phyloP scores from a whole-genome alignment of 1,140 invertebrate species.

The Lanistes nyassanus region DNA sequence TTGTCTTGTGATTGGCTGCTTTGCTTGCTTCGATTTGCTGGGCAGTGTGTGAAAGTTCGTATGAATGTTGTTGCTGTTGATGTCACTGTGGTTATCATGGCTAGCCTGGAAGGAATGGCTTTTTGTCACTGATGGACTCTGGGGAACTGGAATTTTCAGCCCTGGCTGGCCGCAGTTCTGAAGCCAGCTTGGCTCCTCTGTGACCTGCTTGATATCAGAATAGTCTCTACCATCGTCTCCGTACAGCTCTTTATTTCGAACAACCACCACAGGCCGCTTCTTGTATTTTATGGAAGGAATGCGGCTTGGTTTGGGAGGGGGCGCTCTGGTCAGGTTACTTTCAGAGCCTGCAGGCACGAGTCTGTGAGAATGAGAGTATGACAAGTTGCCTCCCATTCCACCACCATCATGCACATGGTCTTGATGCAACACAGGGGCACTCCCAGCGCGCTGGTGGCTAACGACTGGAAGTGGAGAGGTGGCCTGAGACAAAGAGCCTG shows the following conservation, averaged over 20 bases:
- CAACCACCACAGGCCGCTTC: conserved; percentile 50
- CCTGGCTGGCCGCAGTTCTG: conserved; percentile 3
- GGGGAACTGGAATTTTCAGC: conserved; percentile 5
- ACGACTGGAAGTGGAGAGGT: conserved; percentile 1
- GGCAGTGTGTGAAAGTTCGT: conserved; percentile 33
- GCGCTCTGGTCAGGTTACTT: conserved; percentile 60
- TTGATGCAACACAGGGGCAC: conserved; percentile 71
- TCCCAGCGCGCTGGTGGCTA: conserved; percentile 65
- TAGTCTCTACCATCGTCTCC: conserved; percentile 64
- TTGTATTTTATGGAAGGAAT: conserved; percentile 69
- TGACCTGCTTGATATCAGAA: conserved; percentile 60
- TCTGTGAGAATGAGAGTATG: conserved; percentile 24
- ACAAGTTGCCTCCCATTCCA: neutral
- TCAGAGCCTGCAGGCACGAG: conserved; percentile 50
- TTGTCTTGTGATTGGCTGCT: neutral
- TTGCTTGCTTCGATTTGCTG: conserved; percentile 10
- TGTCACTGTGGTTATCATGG: conserved; percentile 17
- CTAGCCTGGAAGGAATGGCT: conserved; percentile 26
- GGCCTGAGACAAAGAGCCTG: neutral
- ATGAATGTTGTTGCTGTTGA: conserved; percentile 41
- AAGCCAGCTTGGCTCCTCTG: conserved; percentile 56
- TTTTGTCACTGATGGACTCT: conserved; percentile 12
- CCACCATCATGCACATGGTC: conserved; percentile 43
- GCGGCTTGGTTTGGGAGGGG: conserved; percentile 80
- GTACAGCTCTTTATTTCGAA: conserved; percentile 49